These are phyloP conservation scores for Leptocoma aspasia DNA, from an alignment of 2,113 vertebrate genomes.

Conservation along the genomic window DNA sequence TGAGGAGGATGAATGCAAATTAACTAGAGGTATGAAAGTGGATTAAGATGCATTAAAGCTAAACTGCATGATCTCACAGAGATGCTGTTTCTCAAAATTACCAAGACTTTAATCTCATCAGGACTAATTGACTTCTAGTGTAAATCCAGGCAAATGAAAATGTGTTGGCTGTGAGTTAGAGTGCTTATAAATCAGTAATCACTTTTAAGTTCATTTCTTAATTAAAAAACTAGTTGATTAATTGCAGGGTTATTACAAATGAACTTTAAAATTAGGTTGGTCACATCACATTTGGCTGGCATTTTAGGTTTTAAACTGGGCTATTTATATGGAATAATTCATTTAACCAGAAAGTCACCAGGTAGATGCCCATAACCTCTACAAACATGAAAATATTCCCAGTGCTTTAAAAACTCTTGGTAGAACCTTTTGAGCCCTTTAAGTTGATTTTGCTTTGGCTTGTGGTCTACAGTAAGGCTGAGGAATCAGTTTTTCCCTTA, in stretches of 20 bases:
- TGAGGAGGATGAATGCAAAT: slow-evolving; percentile 1
- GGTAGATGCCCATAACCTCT: background rate
- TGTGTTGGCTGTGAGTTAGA: background rate
- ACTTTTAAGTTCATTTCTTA: slow-evolving; percentile 1
- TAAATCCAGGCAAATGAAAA: slow-evolving; percentile 4
- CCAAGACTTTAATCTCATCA: background rate
- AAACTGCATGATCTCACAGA: background rate
- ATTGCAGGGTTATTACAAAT: background rate
- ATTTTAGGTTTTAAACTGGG: background rate
- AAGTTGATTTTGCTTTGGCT: background rate
- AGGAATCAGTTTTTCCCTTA: background rate
- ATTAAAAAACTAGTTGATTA: slow-evolving; percentile 2
- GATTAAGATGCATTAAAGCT: background rate
- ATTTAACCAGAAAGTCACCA: background rate
- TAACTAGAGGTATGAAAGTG: background rate
- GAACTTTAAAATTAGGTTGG: background rate
- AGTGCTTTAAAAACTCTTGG: background rate
- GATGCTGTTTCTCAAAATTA: background rate
- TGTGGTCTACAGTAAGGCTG: background rate
- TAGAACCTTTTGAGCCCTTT: background rate
- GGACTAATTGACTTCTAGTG: background rate
- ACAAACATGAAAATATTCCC: background rate
- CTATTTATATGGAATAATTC: background rate
- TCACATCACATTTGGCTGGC: background rate
- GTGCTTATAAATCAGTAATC: background rate